Evolutionary conservation across 2,888 invertebrate genomes (phyloP).

Genomic region (Leptinotarsa tumamoca): DNA sequence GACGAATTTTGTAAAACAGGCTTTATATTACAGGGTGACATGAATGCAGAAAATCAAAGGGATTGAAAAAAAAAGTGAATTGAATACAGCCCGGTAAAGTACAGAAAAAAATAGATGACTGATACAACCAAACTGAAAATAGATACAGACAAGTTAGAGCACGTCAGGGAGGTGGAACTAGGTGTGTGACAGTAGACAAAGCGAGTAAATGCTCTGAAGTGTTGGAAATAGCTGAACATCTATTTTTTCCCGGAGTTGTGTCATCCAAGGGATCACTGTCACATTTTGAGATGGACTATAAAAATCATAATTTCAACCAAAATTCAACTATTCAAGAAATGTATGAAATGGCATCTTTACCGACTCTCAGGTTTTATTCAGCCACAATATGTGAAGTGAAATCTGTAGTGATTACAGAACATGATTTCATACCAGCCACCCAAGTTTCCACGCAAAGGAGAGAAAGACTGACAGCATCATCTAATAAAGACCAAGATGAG

Average conservation of each 20-base stretch:
- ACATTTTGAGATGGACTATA: conserved; percentile 21
- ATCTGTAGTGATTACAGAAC: neutral
- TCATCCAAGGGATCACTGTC: conserved; percentile 22
- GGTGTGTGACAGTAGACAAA: conserved; percentile 12
- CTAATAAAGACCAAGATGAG: neutral
- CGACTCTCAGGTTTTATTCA: conserved; percentile 26
- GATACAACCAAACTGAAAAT: neutral
- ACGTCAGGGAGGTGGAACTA: conserved; percentile 25
- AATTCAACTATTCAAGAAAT: conserved; percentile 28
- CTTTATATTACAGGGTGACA: no score
- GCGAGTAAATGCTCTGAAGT: conserved; percentile 11
- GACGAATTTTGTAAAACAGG: no score
- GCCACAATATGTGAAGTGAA: neutral
- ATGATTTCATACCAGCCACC: neutral
- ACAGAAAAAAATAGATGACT: no score
- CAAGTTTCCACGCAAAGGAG: neutral
- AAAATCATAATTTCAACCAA: conserved; percentile 23
- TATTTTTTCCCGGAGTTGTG: conserved; percentile 25
- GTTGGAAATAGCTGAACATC: conserved; percentile 19
- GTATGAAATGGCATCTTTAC: conserved; percentile 22
- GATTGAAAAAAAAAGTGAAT: neutral
- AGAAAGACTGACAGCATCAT: neutral
- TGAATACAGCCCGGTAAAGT: no score
- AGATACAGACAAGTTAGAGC: conserved; percentile 15
- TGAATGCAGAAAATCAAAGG: no score